phyloP scores from a whole-genome alignment of 2,888 invertebrate genomes.

The Drosophila atroscutellata region DNA sequence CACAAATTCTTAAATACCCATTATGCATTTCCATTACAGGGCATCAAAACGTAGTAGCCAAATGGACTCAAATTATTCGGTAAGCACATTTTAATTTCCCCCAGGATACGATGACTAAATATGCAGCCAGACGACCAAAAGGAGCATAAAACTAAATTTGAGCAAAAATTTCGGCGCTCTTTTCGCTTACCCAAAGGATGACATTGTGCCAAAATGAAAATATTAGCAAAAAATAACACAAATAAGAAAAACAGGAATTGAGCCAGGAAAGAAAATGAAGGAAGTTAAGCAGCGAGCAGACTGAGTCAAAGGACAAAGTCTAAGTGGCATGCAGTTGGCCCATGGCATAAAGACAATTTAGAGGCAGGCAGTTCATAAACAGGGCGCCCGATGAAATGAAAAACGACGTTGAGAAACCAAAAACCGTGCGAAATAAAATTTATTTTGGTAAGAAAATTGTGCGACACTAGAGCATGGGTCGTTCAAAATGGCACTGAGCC shows the following conservation, averaged over 20 bases:
- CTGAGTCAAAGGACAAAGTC: constrained; percentile 58
- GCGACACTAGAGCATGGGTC: constrained; percentile 68
- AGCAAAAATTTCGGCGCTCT: constrained; percentile 41
- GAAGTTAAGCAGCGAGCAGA: constrained; percentile 20
- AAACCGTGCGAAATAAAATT: constrained; percentile 64
- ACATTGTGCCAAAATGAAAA: constrained; percentile 67
- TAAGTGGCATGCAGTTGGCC: constrained; percentile 65
- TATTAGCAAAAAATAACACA: constrained; percentile 39
- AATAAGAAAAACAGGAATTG: not conserved
- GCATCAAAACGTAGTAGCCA: constrained; percentile 29
- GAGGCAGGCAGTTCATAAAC: constrained; percentile 71
- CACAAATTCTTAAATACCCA: not conserved
- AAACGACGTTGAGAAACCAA: constrained; percentile 51
- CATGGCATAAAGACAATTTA: constrained; percentile 73
- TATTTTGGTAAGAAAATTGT: constrained; percentile 79
- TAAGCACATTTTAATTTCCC: constrained; percentile 74
- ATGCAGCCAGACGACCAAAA: constrained; percentile 48
- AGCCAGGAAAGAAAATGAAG: constrained; percentile 11
- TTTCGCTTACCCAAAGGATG: constrained; percentile 58
- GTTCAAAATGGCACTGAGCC: constrained; percentile 63
- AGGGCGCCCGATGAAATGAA: constrained; percentile 65
- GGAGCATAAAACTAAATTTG: constrained; percentile 56
- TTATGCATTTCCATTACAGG: not conserved
- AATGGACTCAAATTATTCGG: constrained; percentile 50
- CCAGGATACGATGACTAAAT: constrained; percentile 61